These are phyloP conservation scores for Loris lydekkerianus DNA, from an alignment of 2,797 vertebrate species.

Conservation along the genomic window DNA sequence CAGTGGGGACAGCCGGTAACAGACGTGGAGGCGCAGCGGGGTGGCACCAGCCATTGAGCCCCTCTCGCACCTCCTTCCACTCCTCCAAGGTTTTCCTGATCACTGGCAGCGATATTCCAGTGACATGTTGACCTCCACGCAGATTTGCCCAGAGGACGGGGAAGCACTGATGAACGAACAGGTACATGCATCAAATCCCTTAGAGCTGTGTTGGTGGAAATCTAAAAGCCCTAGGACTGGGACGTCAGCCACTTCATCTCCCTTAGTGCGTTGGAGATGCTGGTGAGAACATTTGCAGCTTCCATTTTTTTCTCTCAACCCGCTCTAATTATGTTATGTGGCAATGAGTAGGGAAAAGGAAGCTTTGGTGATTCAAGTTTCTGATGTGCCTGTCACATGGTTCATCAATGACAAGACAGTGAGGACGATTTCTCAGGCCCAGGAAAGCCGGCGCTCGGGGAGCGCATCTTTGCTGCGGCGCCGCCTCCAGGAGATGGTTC, in stretches of 20 bases:
- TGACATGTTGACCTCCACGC: not conserved
- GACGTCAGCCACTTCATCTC: not conserved
- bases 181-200: not conserved
- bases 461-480: fast-evolving
- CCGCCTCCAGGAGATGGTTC: not conserved
- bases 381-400: not conserved
- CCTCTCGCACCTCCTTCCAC: not conserved
- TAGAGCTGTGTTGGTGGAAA: not conserved
- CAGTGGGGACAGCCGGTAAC: not conserved
- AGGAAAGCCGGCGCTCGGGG: not conserved
- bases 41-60: not conserved
- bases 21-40: not conserved
- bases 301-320: not conserved
- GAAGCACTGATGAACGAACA: not conserved
- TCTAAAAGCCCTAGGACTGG: not conserved
- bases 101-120: not conserved
- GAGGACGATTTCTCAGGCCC: not conserved
- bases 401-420: not conserved
- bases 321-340: not conserved
- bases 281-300: not conserved
- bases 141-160: not conserved
- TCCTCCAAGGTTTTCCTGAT: not conserved
- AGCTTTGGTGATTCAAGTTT: not conserved
- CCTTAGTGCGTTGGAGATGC: not conserved
- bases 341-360: not conserved